Percentiles rank a stretch among this genome's conserved stretches.
Evolutionary conservation across 2,113 vertebrate species (phyloP).

Genomic region (Pseudois nayaur): DNA sequence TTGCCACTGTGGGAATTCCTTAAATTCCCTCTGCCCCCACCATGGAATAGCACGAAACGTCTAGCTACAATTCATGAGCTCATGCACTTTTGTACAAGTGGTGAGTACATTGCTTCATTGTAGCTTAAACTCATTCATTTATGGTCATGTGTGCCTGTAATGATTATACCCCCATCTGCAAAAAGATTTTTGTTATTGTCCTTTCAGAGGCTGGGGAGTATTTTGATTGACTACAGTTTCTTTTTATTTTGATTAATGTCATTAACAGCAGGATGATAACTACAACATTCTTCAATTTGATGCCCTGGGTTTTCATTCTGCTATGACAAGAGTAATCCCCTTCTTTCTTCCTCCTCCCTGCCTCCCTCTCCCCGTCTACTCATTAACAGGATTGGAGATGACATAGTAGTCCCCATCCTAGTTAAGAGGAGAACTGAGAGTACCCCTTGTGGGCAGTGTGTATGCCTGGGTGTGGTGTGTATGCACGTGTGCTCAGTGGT

Average conservation of each 20-base stretch:
- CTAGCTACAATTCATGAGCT: constrained; percentile 87
- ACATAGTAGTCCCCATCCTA: neutral
- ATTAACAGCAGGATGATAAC: neutral
- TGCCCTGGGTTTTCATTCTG: neutral
- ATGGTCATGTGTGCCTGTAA: neutral
- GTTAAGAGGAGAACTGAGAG: neutral
- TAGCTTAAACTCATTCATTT: neutral
- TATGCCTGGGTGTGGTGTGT: neutral
- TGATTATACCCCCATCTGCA: neutral
- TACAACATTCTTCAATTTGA: neutral
- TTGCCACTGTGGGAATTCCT: constrained; percentile 80
- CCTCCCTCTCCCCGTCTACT: neutral
- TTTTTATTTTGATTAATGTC: neutral
- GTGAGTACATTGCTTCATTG: constrained; percentile 74
- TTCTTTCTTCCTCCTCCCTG: neutral
- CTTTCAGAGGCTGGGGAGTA: neutral
- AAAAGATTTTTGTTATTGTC: neutral
- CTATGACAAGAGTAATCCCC: neutral
- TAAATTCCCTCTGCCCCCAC: constrained; percentile 73
- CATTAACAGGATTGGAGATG: neutral
- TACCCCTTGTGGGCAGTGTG: neutral
- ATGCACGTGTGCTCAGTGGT: neutral
- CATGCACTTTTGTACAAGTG: constrained; percentile 86
- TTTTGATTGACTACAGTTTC: neutral
- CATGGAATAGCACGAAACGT: constrained; percentile 70